Evolutionary conservation across 2,888 invertebrate species (phyloP), one percentile per base, ranked within the genome.

Genomic region (Globia sparganii): DNA sequence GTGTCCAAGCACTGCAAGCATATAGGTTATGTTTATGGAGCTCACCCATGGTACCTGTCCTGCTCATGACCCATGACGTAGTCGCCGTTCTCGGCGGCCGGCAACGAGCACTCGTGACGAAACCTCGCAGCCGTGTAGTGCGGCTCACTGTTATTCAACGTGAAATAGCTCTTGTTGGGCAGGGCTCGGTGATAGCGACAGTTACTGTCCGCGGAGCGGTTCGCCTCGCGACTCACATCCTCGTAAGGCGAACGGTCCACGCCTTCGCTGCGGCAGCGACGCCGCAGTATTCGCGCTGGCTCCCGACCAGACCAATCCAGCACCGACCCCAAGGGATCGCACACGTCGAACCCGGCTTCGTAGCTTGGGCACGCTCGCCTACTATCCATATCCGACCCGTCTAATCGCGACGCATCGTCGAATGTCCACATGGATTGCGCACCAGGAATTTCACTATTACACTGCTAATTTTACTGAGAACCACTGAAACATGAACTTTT

Each of bases 251-350:
- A 96, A 71, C 96, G 94, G 85, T 97, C 97, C 65, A 97, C 91
- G 70, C 97, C 96, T 88, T 97, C 97, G 89, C 97, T 97, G 88
- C 96, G 96, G 90, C 97, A 97, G 86, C 97, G 95, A 74, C 97
- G 95, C 86, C 97, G 94, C 87, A 96, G 87, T 81, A 96, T 95
- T 64, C 95, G 94, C 78, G 96, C 96, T 86, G 96, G 94, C 81
- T 92, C 93, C 74, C 94, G 92, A 80, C 92, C 92, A 76, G 94
- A 91, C 93, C 94, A 95, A 93, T 95, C 94, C 87, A 96, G 91
- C 84, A 95, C 95, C 68, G 95, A 94, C 78, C 93, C 95, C 81
- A 96, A 88, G 40, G 95, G 95, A 92, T 96, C 95, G 86, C 95
- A 96, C 91, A 93, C 95, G 92, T 96, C 96, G 89, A 95, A 95